These are phyloP conservation scores for rat (Rattus norvegicus) DNA, from an alignment of 2,113 vertebrate species.

Conservation along the genomic window DNA sequence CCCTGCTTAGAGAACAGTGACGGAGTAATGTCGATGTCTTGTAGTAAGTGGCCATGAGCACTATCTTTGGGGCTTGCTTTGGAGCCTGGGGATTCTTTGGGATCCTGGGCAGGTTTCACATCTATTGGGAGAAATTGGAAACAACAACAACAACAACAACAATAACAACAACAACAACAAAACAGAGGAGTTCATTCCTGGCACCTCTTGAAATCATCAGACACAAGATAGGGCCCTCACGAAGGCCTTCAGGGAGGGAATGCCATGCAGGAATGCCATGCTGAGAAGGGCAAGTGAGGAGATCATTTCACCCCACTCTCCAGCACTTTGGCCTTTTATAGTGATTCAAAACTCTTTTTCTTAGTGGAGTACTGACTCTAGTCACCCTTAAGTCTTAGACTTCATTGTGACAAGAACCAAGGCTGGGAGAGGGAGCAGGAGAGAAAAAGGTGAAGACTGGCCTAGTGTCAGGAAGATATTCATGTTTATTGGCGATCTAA, in stretches of 20 bases:
- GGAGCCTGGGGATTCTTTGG: neutral
- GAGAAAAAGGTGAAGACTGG: neutral
- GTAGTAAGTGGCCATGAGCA: neutral
- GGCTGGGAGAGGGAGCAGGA: neutral
- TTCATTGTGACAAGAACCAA: neutral
- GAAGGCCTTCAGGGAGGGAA: neutral
- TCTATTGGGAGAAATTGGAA: neutral
- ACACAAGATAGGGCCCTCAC: neutral
- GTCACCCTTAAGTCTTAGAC: neutral
- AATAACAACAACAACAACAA: no score
- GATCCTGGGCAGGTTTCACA: neutral
- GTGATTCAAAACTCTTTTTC: neutral
- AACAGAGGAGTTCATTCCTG: neutral
- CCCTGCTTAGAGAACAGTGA: neutral
- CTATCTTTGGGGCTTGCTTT: neutral
- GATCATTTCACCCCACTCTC: neutral
- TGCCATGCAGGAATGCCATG: neutral
- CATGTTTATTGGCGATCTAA: neutral
- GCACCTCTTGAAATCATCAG: neutral
- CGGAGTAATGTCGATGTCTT: neutral
- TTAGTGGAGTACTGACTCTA: neutral
- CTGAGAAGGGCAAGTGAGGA: neutral
- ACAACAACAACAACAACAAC: no score
- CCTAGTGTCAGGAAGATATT: slow-evolving; percentile 11
- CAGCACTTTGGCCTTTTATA: neutral